Conservation (phyloP, 2,797 vertebrate species). For the Gymnocypris eckloni region DNA sequence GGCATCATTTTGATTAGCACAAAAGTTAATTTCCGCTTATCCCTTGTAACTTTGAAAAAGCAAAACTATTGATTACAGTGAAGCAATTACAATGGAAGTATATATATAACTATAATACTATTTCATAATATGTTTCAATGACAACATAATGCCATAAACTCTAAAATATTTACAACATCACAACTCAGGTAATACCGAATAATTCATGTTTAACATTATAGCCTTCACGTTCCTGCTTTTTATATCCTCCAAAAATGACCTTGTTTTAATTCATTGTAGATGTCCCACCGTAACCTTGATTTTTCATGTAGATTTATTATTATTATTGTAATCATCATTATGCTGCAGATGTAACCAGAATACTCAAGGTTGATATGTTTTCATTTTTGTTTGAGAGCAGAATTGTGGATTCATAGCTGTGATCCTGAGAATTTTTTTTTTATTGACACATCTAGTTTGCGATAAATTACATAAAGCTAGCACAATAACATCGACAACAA, state of each 20-base stretch:
- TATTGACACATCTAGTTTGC: constrained; percentile 1
- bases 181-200: background rate
- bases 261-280: background rate
- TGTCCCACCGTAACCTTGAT: background rate
- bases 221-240: background rate
- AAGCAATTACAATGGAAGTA: background rate
- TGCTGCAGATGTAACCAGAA: background rate
- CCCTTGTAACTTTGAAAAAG: background rate
- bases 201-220: background rate
- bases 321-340: background rate
- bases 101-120: background rate
- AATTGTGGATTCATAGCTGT: background rate
- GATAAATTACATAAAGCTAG: background rate
- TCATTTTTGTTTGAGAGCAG: background rate
- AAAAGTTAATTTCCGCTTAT: background rate
- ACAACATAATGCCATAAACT: background rate
- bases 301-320: background rate
- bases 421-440: background rate
- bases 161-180: background rate
- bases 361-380: background rate
- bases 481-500: background rate
- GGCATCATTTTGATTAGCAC: background rate
- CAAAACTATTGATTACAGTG: background rate
- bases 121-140: background rate
- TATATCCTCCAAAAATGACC: background rate